Evolutionary conservation across 2,113 vertebrate genomes (phyloP), one percentile per base, ranked within the genome.

Genomic region (Oryzias celebensis): DNA sequence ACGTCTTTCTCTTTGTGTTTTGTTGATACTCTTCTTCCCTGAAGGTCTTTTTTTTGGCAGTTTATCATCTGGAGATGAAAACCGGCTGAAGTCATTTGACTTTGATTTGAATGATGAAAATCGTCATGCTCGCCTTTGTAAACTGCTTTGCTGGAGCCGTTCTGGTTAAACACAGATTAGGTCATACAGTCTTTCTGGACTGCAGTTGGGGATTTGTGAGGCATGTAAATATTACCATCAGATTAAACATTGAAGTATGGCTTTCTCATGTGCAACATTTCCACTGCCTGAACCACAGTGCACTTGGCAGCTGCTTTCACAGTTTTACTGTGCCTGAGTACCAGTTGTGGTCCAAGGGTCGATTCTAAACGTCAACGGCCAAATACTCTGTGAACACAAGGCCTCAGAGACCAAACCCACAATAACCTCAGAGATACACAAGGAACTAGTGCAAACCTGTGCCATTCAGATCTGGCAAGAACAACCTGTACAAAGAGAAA

Each of bases 271-370:
- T 12, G 18, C 5, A 36, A 26, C 20, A 16, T 62, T 42, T 45
- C 55, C 63, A 28, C 31, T 60, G 48, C 46, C 36, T 52, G 62
- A 44, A 65, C 50, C 44, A 46, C 18, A 41, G 59, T 59, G 53
- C 60, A 49, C 26, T 28, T 20, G 52, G 79, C 85, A 87, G 85
- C 85, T 85, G 85, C 71, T 68, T 15, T 15, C 16, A 59, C 46
- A 15, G 58, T 66, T 81, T 68, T 62, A 66, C 55, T 62, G 64
- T 47, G 36, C 36, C 31, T 22, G 52, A 69, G 59, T 57, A 53
- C 80, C 85, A 87, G 82, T 78, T 85, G 85, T 62, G 54, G 54
- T 69, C 63, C 73, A 83, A 83, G 62, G 62, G 73, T 71, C 62
- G 42, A 12, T 15, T 65, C 46, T 52, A 5, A 56, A 47, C 63